Evolutionary conservation across 2,113 vertebrate species (phyloP).

Genomic region (Dolichotis patagonum): DNA sequence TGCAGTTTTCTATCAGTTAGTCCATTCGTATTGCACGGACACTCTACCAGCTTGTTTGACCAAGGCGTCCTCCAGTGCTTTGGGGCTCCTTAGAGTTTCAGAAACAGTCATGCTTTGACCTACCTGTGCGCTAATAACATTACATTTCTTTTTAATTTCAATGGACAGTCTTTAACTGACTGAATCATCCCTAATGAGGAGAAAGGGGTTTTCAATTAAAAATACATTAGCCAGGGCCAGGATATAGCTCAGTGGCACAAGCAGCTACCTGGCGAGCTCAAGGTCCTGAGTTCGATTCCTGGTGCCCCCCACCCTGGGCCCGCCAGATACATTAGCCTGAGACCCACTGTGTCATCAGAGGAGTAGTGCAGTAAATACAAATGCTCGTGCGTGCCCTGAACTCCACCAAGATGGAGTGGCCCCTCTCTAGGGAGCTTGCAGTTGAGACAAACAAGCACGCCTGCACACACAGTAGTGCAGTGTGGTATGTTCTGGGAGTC

Average conservation of each 20-base stretch:
- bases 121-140: background rate
- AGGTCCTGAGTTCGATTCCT: too few species aligned
- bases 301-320: too few species aligned
- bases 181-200: background rate
- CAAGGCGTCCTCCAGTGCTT: background rate
- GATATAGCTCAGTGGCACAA: too few species aligned
- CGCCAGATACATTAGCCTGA: background rate
- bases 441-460: background rate
- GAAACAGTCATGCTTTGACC: constrained; percentile 8
- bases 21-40: background rate
- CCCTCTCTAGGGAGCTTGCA: background rate
- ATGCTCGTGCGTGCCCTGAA: background rate
- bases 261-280: too few species aligned
- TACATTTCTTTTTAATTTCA: background rate
- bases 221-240: background rate
- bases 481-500: background rate
- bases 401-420: background rate
- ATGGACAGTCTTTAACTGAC: background rate
- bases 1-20: constrained; percentile 6
- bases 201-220: background rate
- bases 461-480: background rate
- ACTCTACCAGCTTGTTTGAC: background rate
- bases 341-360: background rate
- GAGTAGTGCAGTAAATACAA: background rate
- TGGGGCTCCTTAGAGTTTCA: constrained; percentile 33